phyloP scores from a whole-genome alignment of 2,888 invertebrate genomes.

The Heliconius aoede region DNA sequence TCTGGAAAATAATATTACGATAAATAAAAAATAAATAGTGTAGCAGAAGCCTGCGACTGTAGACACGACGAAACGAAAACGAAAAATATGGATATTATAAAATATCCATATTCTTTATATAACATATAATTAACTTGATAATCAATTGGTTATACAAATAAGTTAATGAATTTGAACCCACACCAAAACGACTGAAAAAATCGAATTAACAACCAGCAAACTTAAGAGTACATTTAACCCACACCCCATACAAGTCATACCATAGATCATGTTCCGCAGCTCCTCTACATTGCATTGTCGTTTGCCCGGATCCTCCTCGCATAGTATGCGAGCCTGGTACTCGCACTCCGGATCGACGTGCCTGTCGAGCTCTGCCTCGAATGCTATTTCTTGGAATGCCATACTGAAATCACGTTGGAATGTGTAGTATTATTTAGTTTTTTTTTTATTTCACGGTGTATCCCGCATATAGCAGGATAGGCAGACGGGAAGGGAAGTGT shows the following conservation, averaged over 20 bases:
- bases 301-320: constrained; percentile 63
- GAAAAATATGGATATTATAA: too few relatives aligned
- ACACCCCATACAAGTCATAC: constrained; percentile 46
- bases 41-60: too few relatives aligned
- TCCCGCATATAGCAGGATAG: neutral
- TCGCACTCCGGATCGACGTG: constrained; percentile 68
- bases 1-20: constrained; percentile 73
- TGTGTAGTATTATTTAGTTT: neutral
- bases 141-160: neutral
- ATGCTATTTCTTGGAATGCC: constrained; percentile 72
- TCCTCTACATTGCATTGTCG: constrained; percentile 60
- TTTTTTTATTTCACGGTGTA: neutral
- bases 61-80: too few relatives aligned
- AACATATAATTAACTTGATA: neutral
- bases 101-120: too few relatives aligned
- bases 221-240: neutral
- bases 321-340: constrained; percentile 66
- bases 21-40: too few relatives aligned
- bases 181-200: too few relatives aligned
- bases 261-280: constrained; percentile 72
- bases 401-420: constrained; percentile 34
- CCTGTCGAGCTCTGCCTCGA: constrained; percentile 71
- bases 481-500: neutral
- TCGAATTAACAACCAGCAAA: neutral
- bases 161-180: neutral